These are phyloP conservation scores for Blomia tropicalis DNA, from an alignment of 2,888 invertebrate genomes.

Conservation along the genomic window DNA sequence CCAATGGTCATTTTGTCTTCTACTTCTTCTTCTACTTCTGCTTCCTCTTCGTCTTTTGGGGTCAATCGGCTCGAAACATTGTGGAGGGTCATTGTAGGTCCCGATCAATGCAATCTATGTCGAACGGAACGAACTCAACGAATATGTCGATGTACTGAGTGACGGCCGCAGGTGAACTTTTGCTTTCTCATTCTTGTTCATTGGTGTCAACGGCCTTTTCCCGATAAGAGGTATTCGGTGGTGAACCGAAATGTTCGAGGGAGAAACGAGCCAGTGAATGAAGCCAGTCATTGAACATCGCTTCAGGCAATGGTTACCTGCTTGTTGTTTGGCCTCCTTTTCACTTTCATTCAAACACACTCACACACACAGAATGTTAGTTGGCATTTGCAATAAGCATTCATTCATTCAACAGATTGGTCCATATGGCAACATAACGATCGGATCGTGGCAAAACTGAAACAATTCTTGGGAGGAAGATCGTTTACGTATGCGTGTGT, in stretches of 20 bases:
- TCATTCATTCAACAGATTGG: too few relatives aligned
- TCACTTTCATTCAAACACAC: conserved; percentile 22
- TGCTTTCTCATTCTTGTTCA: background rate
- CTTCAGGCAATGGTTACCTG: background rate
- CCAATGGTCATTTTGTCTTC: background rate
- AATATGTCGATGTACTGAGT: too few relatives aligned
- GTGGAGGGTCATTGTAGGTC: too few relatives aligned
- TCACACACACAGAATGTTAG: too few relatives aligned
- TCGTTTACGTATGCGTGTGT: too few relatives aligned
- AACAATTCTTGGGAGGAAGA: too few relatives aligned
- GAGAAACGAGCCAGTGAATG: background rate
- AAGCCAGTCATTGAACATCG: background rate
- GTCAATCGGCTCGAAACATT: background rate
- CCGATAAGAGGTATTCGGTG: background rate
- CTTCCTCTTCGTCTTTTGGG: background rate
- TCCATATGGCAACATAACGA: too few relatives aligned
- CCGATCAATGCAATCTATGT: too few relatives aligned
- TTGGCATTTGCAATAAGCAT: too few relatives aligned
- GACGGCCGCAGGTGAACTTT: conserved; percentile 6
- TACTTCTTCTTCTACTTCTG: background rate
- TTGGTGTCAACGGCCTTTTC: conserved; percentile 8
- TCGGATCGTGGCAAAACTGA: too few relatives aligned
- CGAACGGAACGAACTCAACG: too few relatives aligned
- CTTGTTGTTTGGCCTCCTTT: conserved; percentile 25
- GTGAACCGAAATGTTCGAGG: background rate